Percentiles rank a stretch among this genome's conserved stretches.
phyloP scores from a whole-genome alignment of 2,797 vertebrate genomes.

The Lophius americanus region DNA sequence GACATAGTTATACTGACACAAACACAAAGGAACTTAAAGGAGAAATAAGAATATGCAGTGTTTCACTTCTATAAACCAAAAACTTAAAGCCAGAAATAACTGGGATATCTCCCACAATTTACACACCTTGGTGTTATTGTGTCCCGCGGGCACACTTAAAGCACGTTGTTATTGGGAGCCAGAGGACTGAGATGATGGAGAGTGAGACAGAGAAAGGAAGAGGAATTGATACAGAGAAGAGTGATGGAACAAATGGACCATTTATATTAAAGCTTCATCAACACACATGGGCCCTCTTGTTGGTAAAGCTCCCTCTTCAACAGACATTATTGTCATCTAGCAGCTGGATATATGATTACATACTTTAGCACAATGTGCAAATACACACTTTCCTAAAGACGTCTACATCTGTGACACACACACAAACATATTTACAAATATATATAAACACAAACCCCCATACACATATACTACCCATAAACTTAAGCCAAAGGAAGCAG shows the following conservation, averaged over 20 bases:
- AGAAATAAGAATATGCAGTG: constrained; percentile 67
- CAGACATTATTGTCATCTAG: constrained; percentile 34
- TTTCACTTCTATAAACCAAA: constrained; percentile 69
- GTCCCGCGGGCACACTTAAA: constrained; percentile 74
- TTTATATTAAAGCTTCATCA: constrained; percentile 64
- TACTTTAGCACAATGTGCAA: constrained; percentile 14
- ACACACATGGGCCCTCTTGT: constrained; percentile 56
- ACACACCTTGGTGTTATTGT: constrained; percentile 71
- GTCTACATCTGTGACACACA: constrained; percentile 18
- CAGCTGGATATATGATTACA: constrained; percentile 42
- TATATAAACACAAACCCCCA: constrained; percentile 20
- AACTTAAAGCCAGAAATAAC: constrained; percentile 66
- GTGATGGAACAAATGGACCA: constrained; percentile 61
- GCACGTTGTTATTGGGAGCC: constrained; percentile 67
- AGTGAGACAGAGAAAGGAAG: constrained; percentile 20
- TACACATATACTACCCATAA: constrained; percentile 21
- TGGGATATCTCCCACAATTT: constrained; percentile 48
- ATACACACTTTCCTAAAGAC: not conserved
- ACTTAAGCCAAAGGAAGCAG: constrained; percentile 54
- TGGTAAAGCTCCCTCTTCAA: constrained; percentile 41
- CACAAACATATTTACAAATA: constrained; percentile 31
- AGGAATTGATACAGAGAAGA: constrained; percentile 26
- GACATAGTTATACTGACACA: constrained; percentile 34
- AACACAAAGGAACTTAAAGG: constrained; percentile 51
- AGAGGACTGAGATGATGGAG: constrained; percentile 45